phyloP scores from a whole-genome alignment of 92 coral and sea anemone species.

The Paragorgia papillata region DNA sequence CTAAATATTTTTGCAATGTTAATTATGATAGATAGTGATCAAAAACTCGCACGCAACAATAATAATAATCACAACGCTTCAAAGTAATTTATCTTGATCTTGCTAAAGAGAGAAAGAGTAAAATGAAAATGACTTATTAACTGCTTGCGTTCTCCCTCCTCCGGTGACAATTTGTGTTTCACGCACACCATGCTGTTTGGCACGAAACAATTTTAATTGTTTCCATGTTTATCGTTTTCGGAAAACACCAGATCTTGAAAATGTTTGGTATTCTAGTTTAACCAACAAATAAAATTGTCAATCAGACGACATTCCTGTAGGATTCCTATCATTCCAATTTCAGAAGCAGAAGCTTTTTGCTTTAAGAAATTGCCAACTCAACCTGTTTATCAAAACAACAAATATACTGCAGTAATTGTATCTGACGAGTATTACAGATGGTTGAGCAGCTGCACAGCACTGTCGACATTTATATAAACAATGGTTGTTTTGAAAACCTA shows the following conservation, averaged over 20 bases:
- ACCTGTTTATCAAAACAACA: constrained; percentile 34
- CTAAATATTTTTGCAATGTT: no score
- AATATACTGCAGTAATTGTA: no score
- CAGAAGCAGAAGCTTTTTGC: not conserved
- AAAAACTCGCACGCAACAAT: no score
- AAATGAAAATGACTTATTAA: no score
- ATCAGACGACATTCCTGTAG: not conserved
- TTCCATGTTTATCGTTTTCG: not conserved
- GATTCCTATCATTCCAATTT: constrained; percentile 5
- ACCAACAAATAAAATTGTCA: not conserved
- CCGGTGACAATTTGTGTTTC: not conserved
- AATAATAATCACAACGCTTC: no score
- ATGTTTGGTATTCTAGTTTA: not conserved
- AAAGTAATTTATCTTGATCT: no score
- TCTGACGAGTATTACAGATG: constrained; percentile 14
- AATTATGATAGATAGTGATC: no score
- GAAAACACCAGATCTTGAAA: not conserved
- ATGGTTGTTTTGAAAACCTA: constrained; percentile 30
- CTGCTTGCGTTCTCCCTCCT: constrained; percentile 5
- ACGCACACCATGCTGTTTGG: constrained; percentile 1
- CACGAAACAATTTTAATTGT: not conserved
- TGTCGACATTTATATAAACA: constrained; percentile 23
- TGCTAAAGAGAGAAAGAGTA: no score
- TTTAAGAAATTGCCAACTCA: not conserved
- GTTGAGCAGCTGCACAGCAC: no score